Evolutionary conservation across 2,797 vertebrate species (phyloP).

Genomic region (Naso thynnoides): DNA sequence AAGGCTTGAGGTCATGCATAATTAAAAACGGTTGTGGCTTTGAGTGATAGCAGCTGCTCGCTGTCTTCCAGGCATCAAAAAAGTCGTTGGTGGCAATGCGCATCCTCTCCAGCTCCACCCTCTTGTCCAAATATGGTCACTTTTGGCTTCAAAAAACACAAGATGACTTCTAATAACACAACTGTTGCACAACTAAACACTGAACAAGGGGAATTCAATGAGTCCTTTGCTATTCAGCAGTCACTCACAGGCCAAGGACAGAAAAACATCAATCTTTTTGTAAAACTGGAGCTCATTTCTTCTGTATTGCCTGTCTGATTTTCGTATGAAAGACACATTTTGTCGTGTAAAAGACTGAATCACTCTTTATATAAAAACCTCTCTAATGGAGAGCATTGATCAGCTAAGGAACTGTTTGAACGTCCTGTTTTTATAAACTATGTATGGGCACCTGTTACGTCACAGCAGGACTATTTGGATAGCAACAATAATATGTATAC

Average conservation of each 20-base stretch:
- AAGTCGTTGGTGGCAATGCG: too few relatives aligned
- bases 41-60: too few relatives aligned
- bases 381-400: slow-evolving; percentile 11
- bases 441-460: slow-evolving; percentile 53
- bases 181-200: slow-evolving; percentile 9
- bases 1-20: too few relatives aligned
- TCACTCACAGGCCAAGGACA: background rate
- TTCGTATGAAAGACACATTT: background rate
- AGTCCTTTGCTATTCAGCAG: slow-evolving; percentile 4
- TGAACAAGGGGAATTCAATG: background rate
- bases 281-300: background rate
- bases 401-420: slow-evolving; percentile 39
- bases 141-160: too few relatives aligned
- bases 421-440: slow-evolving; percentile 48
- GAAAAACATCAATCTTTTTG: background rate
- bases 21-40: too few relatives aligned
- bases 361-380: slow-evolving; percentile 17
- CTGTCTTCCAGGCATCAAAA: too few relatives aligned
- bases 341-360: background rate
- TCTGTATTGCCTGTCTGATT: background rate
- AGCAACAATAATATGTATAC: slow-evolving; percentile 73
- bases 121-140: too few relatives aligned
- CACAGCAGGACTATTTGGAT: slow-evolving; percentile 60
- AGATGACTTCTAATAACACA: too few relatives aligned
- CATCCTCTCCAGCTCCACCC: too few relatives aligned